Evolutionary conservation across 2,888 invertebrate species (phyloP).

Genomic region (Nephrotoma guestfalica): DNA sequence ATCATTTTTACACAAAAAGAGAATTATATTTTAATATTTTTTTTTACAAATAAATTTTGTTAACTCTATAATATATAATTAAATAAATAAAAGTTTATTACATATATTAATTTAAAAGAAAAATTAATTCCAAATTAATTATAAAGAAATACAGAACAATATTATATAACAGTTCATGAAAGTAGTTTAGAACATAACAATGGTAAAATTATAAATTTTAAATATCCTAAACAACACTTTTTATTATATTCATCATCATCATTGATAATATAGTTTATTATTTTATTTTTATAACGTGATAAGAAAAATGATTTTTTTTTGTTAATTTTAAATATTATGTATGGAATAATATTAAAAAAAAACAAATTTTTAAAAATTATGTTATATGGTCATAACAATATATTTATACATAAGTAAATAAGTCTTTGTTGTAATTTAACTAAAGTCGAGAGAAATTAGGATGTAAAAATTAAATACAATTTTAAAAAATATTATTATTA

Average conservation of each 20-base stretch:
- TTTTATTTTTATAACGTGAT: background rate
- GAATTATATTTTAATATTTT: background rate
- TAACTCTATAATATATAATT: background rate
- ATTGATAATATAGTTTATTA: background rate
- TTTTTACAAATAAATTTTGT: background rate
- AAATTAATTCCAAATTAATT: background rate
- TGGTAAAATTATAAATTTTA: background rate
- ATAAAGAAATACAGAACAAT: background rate
- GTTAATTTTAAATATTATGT: background rate
- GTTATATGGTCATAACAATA: background rate
- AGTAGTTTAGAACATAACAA: background rate
- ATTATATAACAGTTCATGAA: background rate
- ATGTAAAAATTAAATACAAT: background rate
- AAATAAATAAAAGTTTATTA: background rate
- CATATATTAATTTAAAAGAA: background rate
- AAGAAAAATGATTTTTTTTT: background rate
- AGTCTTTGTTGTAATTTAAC: background rate
- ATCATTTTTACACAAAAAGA: background rate
- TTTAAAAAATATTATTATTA: background rate
- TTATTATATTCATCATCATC: background rate
- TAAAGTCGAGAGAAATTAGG: background rate
- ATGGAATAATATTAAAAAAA: background rate
- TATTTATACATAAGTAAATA: background rate
- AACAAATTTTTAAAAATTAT: background rate
- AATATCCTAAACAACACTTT: background rate